phyloP scores from a whole-genome alignment of 2,113 vertebrate genomes.

The Potamarius usumacintae region DNA sequence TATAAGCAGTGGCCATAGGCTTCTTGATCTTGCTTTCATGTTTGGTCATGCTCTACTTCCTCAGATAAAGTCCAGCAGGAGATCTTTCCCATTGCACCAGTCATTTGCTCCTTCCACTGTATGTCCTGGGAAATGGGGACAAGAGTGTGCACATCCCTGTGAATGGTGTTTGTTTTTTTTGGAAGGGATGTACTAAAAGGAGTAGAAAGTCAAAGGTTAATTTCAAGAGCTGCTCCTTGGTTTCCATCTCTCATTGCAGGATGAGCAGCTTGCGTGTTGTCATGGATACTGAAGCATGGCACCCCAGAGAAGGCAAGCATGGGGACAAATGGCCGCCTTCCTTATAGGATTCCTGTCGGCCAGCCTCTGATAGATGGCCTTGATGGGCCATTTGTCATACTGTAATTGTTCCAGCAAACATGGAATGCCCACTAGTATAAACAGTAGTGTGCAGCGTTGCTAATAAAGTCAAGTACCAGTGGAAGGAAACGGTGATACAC shows the following conservation, averaged over 20 bases:
- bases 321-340: constrained; percentile 93
- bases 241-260: constrained; percentile 75
- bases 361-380: constrained; percentile 93
- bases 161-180: constrained; percentile 17
- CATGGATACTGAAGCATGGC: constrained; percentile 91
- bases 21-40: constrained; percentile 25
- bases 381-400: constrained; percentile 99
- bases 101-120: neutral
- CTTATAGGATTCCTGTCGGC: constrained; percentile 99
- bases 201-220: constrained; percentile 75
- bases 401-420: constrained; percentile 99
- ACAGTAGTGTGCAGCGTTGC: constrained; percentile 87
- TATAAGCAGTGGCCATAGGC: constrained; percentile 42
- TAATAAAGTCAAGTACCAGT: constrained; percentile 92
- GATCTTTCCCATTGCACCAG: neutral
- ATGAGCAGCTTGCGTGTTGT: constrained; percentile 86
- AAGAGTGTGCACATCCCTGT: neutral
- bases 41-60: constrained; percentile 41
- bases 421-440: constrained; percentile 97
- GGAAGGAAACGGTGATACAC: constrained; percentile 90
- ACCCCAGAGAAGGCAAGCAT: constrained; percentile 88
- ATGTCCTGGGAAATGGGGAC: neutral
- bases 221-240: constrained; percentile 74
- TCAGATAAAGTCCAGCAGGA: constrained; percentile 18
- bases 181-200: constrained; percentile 5